phyloP scores from a whole-genome alignment of 64 coral and sea anemone genomes.

The Anthopleura sola region DNA sequence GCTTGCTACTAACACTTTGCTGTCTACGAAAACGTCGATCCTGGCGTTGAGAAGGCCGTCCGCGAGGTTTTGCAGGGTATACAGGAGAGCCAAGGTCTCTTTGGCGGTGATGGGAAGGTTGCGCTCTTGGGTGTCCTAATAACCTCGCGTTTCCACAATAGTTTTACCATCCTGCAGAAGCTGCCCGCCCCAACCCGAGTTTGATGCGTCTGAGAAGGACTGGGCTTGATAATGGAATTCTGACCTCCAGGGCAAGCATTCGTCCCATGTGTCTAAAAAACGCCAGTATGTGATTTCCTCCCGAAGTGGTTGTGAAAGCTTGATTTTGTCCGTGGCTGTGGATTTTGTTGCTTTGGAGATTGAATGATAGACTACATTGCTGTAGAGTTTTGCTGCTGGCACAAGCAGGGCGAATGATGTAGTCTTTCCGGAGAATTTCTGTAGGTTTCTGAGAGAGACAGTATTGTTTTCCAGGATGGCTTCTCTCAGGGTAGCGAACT shows the following conservation, averaged over 20 bases:
- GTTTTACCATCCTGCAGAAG: background rate
- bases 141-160: background rate
- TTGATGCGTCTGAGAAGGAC: constrained; percentile 13
- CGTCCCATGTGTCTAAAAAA: constrained; percentile 30
- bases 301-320: background rate
- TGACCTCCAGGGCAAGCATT: constrained; percentile 3
- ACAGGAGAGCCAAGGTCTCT: constrained; percentile 6
- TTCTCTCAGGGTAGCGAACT: constrained; percentile 28
- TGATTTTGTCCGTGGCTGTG: background rate
- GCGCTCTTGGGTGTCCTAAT: background rate
- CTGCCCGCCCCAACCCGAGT: constrained; percentile 9
- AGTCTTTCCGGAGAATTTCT: constrained; percentile 30
- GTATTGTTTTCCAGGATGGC: background rate
- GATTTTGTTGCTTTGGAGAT: background rate
- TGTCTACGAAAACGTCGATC: constrained; percentile 6
- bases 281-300: constrained; percentile 18
- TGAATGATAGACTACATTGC: constrained; percentile 3
- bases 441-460: constrained; percentile 18
- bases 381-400: constrained; percentile 28
- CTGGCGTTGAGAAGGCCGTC: background rate
- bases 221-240: background rate
- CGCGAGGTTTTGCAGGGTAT: background rate
- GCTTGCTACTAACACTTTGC: background rate
- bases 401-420: constrained; percentile 31
- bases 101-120: background rate